Evolutionary conservation across 2,888 invertebrate genomes (phyloP), one percentile per base, ranked within the genome.

Genomic region (Apamea sordens): DNA sequence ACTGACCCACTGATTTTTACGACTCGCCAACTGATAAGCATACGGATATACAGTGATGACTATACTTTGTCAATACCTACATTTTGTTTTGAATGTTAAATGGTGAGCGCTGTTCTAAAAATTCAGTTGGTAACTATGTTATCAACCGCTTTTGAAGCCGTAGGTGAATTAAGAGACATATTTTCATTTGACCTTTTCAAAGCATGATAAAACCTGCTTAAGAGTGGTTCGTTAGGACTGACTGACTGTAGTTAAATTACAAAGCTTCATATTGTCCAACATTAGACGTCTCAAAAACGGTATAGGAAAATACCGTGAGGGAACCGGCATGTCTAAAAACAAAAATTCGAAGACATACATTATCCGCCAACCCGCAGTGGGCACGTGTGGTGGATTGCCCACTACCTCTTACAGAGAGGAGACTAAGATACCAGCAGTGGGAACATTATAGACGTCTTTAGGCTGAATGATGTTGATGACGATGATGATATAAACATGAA

Each of bases 1-100:
- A 24, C 32, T 71, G 73, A 79, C 79, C 70, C 65, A 74, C 53
- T 59, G 65, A 71, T 74, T 83, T 73, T 74, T 56, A 82, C 24
- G 65, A 83, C 65, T 83, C n/a, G 47, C 15, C 24, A 28, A 21
- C 72, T 50, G 82, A 82, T 82, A 82, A 59, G 18, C 11, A 64
- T 41, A 61, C 47, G 71, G 61, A 71, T 47, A 63, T 61, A 63
- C 8, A 75, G 10, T 28, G 6, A 59, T 47, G 6, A 56, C 61
- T 73, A 21, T 44, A 41, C 18, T 75, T 59, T 47, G 8, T 56
- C 28, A 59, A 11, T 80, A 47, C 7, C 21, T 63, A 70, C 32
- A 36, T 61, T 32, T 73, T 41, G 21, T 32, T 73, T 11, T n/a
- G 36, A 50, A 61, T 59, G 15, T 21, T 32, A n/a, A 53, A 32